Evolutionary conservation across 2,888 invertebrate species (phyloP), one percentile per base, ranked within the genome.

Genomic region (Papilio gigon): DNA sequence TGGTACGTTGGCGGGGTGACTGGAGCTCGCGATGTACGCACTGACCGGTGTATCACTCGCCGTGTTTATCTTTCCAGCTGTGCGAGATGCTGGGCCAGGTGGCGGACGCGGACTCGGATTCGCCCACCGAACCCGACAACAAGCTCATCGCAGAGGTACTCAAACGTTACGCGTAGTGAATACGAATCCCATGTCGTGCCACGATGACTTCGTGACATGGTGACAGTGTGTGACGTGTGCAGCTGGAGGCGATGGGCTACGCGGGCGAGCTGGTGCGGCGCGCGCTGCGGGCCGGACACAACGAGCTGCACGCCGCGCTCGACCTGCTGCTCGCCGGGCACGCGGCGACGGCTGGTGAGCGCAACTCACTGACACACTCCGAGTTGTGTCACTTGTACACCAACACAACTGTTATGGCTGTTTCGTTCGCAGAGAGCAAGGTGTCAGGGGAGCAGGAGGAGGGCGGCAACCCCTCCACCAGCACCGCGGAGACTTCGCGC

Each of bases 161-260:
- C 50, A 20, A 12, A n/a, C n/a, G n/a, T n/a, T n/a, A n/a, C n/a
- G n/a, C n/a, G n/a, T n/a, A n/a, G n/a, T n/a, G n/a, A n/a, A n/a
- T n/a, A n/a, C n/a, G n/a, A n/a, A n/a, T n/a, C n/a, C n/a, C n/a
- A n/a, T n/a, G n/a, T n/a, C n/a, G n/a, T n/a, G n/a, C n/a, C n/a
- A n/a, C n/a, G n/a, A n/a, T n/a, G n/a, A n/a, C n/a, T n/a, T n/a
- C n/a, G n/a, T n/a, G n/a, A n/a, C n/a, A n/a, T n/a, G n/a, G n/a
- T n/a, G n/a, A n/a, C n/a, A n/a, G n/a, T n/a, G n/a, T 27, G 30
- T 53, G 12, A 14, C 42, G 11, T 22, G 59, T 62, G 0, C 78
- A 94, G 93, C 76, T 94, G 68, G 86, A 91, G 61, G 90, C 92
- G 12, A 93, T 95, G 80, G 96, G 96, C 0, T 95, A 95, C 78